These are phyloP conservation scores for Riparia riparia DNA, from an alignment of 2,113 vertebrate genomes.

Conservation along the genomic window DNA sequence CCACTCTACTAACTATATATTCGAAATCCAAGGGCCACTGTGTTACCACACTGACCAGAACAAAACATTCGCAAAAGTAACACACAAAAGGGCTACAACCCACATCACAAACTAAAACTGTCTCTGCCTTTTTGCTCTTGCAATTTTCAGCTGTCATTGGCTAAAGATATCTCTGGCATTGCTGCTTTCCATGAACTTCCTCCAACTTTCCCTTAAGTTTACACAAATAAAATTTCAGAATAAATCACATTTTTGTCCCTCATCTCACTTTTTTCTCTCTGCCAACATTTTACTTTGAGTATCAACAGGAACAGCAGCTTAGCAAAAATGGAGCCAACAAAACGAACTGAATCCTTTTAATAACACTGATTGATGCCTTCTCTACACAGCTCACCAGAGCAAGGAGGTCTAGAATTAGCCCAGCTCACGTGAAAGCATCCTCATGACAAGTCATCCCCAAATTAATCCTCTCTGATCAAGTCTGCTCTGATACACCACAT, in stretches of 20 bases:
- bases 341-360: conserved; percentile 33
- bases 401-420: conserved; percentile 32
- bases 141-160: conserved; percentile 28
- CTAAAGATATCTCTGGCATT: conserved; percentile 45
- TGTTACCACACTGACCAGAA: conserved; percentile 46
- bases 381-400: conserved; percentile 1
- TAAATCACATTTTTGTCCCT: conserved; percentile 32
- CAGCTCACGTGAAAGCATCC: conserved; percentile 34
- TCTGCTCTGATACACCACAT: conserved; percentile 1
- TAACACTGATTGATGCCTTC: conserved; percentile 32
- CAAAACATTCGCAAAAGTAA: conserved; percentile 46
- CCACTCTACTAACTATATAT: conserved; percentile 20
- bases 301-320: conserved; percentile 40
- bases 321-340: not conserved
- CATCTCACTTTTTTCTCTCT: not conserved
- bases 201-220: not conserved
- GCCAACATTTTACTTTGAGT: conserved; percentile 42
- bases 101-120: conserved; percentile 52
- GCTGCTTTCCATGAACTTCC: conserved; percentile 35
- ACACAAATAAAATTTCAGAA: not conserved
- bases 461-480: conserved; percentile 11
- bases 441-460: conserved; percentile 48
- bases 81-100: conserved; percentile 15
- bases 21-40: conserved; percentile 8
- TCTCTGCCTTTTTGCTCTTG: conserved; percentile 13